Evolutionary conservation across 2,797 vertebrate species (phyloP).

Genomic region (Dipus sagitta): DNA sequence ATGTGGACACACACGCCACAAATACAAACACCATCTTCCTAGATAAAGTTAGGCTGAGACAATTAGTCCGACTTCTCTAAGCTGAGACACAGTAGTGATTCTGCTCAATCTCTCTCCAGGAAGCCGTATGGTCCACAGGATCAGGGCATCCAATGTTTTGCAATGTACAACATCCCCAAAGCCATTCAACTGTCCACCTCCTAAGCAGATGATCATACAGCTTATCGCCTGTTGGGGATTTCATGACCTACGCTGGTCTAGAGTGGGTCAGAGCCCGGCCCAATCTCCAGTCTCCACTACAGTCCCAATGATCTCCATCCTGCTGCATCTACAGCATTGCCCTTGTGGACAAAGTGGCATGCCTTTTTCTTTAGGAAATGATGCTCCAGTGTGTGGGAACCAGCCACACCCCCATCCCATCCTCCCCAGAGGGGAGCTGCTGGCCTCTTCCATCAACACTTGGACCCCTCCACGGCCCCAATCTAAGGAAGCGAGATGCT

Average conservation of each 20-base stretch:
- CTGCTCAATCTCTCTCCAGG: not conserved
- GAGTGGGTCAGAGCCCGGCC: not conserved
- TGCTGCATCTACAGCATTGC: not conserved
- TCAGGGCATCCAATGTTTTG: not conserved
- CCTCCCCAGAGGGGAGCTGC: not conserved
- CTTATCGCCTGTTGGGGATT: not conserved
- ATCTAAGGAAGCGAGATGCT: not conserved
- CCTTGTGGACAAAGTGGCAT: not conserved
- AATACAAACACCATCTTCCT: not conserved
- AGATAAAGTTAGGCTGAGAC: not conserved
- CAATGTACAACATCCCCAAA: not conserved
- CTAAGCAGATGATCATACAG: not conserved
- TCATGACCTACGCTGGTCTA: not conserved
- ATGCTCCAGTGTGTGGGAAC: not conserved
- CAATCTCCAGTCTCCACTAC: not conserved
- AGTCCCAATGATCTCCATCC: fast-evolving
- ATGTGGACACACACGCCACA: not conserved
- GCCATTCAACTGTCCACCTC: not conserved
- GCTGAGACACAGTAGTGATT: not conserved
- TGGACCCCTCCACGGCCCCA: not conserved
- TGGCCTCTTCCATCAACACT: not conserved
- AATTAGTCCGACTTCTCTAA: not conserved
- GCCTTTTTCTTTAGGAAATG: not conserved
- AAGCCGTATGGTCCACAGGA: conserved; percentile 12
- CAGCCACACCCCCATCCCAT: not conserved